phyloP scores from a whole-genome alignment of 2,797 vertebrate species.

The Lindbergichthys nudifrons region DNA sequence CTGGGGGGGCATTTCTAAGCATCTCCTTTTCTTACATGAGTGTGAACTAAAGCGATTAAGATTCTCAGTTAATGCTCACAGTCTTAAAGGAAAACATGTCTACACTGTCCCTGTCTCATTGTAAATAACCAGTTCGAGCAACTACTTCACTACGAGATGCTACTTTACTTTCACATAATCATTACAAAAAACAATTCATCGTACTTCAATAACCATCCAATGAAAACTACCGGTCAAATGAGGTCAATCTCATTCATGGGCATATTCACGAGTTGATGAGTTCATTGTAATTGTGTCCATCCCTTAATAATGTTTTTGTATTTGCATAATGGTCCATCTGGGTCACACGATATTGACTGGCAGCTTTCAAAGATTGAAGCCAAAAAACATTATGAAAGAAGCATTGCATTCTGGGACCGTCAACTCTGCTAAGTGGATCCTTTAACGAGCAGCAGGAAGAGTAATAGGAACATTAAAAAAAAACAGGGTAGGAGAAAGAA shows the following conservation, averaged over 20 bases:
- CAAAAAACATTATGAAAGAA: not conserved
- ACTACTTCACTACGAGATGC: conserved; percentile 1
- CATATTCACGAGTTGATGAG: not conserved
- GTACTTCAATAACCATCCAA: not conserved
- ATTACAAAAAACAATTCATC: not conserved
- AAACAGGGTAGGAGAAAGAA: conserved; percentile 26
- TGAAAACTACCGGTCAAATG: not conserved
- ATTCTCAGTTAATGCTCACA: not conserved
- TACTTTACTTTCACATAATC: not conserved
- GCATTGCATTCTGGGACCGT: conserved; percentile 7
- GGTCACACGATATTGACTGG: conserved; percentile 12
- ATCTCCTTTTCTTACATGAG: not conserved
- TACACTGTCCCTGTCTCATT: not conserved
- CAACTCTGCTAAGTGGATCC: conserved; percentile 17
- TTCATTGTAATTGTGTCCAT: not conserved
- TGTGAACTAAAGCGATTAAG: not conserved
- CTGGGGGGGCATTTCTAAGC: not conserved
- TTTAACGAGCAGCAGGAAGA: conserved; percentile 25
- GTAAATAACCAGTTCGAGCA: not conserved
- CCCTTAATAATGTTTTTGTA: not conserved
- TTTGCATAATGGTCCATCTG: conserved; percentile 1
- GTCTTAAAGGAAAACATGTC: not conserved
- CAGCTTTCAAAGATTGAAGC: conserved; percentile 8
- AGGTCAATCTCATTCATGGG: not conserved
- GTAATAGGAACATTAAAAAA: conserved; percentile 19